A percentile compares a stretch with the other conserved stretches of the same genome.
Evolutionary conservation across 2,113 vertebrate genomes (phyloP).

Genomic region (Oncorhynchus masou): DNA sequence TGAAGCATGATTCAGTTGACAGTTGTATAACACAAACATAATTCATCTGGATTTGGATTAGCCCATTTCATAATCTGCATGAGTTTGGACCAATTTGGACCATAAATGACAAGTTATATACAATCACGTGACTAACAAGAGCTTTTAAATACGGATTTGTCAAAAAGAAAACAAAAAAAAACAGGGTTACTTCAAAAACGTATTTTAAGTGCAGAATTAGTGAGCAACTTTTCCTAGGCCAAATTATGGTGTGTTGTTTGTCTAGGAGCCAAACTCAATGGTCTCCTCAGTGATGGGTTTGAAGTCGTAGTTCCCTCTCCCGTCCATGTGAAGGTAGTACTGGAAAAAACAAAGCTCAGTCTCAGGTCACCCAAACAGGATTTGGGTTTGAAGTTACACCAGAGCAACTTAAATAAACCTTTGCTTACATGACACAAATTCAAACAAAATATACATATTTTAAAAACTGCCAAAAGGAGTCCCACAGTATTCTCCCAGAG

Average conservation of each 20-base stretch:
- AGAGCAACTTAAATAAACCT: not conserved
- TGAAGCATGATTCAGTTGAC: slow-evolving; percentile 32
- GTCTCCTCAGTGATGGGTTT: slow-evolving; percentile 95
- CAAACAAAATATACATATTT: not conserved
- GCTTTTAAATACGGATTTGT: slow-evolving; percentile 45
- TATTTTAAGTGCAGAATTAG: slow-evolving; percentile 43
- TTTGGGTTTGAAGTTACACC: not conserved
- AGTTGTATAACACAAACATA: slow-evolving; percentile 13
- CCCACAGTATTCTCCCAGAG: not conserved
- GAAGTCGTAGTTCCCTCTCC: slow-evolving; percentile 95
- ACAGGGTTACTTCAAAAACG: not conserved
- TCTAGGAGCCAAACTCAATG: slow-evolving; percentile 93
- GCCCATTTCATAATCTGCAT: too few relatives aligned
- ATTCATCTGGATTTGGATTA: slow-evolving; percentile 5
- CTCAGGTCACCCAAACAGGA: too few relatives aligned
- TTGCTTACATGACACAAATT: not conserved
- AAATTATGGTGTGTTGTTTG: not conserved
- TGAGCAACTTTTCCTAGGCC: slow-evolving; percentile 24
- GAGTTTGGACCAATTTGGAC: slow-evolving; percentile 23
- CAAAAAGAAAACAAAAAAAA: slow-evolving; percentile 8
- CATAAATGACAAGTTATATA: slow-evolving; percentile 70
- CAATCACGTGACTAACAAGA: slow-evolving; percentile 65
- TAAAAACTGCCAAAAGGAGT: not conserved
- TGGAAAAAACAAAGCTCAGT: slow-evolving; percentile 47
- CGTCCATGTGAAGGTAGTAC: slow-evolving; percentile 98